Evolutionary conservation across 2,888 invertebrate species (phyloP).

Genomic region (Ferdinandea cuprea): DNA sequence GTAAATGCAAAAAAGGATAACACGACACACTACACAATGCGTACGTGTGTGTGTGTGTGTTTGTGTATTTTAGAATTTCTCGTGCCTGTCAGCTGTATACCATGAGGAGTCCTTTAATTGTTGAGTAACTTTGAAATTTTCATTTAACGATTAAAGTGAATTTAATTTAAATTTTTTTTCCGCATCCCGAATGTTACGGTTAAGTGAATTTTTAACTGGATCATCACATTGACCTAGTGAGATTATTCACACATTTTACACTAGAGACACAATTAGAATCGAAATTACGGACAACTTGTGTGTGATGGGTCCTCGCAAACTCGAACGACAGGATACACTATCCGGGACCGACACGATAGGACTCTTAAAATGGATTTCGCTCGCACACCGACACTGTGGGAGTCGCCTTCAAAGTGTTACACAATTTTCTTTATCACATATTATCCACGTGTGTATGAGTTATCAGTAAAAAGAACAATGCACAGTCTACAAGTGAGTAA

Average conservation of each 20-base stretch:
- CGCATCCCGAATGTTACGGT: constrained; percentile 1
- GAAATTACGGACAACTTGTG: too few species aligned
- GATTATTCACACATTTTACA: constrained; percentile 7
- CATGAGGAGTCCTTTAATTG: constrained; percentile 39
- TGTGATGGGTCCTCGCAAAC: too few species aligned
- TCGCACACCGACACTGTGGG: constrained; percentile 8
- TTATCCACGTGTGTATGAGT: constrained; percentile 44
- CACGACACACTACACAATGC: too few species aligned
- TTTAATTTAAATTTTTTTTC: constrained; percentile 49
- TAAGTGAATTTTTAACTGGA: constrained; percentile 4
- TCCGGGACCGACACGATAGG: background rate
- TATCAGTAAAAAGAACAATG: constrained; percentile 24
- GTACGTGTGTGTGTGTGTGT: constrained; percentile 4
- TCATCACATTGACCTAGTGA: background rate
- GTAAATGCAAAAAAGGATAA: constrained; percentile 19
- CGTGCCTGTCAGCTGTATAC: constrained; percentile 66
- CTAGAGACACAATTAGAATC: constrained; percentile 1
- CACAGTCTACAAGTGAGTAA: background rate
- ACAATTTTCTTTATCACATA: constrained; percentile 44
- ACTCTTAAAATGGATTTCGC: constrained; percentile 14
- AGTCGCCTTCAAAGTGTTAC: constrained; percentile 53
- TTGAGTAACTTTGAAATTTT: constrained; percentile 49
- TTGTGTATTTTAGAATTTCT: constrained; percentile 8
- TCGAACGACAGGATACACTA: constrained; percentile 13
- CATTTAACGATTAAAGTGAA: constrained; percentile 42